These are phyloP conservation scores for Anhinga anhinga DNA, from an alignment of 2,113 vertebrate genomes.

Conservation along the genomic window DNA sequence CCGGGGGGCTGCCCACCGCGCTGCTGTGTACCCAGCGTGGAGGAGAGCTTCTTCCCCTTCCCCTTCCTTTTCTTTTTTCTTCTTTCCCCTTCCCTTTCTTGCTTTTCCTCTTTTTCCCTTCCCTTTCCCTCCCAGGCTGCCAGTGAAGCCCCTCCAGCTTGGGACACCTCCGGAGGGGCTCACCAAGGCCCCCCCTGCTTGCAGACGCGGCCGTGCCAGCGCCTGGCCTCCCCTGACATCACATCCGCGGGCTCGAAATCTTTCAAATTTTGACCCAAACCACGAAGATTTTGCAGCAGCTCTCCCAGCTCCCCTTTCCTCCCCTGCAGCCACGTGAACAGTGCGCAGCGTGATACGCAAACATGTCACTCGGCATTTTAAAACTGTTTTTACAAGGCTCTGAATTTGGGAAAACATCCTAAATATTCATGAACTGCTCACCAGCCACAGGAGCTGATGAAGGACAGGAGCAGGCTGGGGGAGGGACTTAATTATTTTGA, in stretches of 20 bases:
- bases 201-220: rapidly evolving
- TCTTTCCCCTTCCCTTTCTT: too few species aligned
- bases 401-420: background rate
- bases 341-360: rapidly evolving
- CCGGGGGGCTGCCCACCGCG: background rate
- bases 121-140: background rate
- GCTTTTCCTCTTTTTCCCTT: too few species aligned
- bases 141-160: rapidly evolving
- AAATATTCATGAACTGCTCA: background rate
- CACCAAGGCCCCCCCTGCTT: background rate
- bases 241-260: background rate
- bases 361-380: background rate
- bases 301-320: background rate
- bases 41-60: background rate
- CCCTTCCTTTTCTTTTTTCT: background rate
- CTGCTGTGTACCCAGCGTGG: rapidly evolving
- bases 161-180: background rate
- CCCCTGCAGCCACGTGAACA: background rate
- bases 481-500: background rate
- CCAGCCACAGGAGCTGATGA: background rate
- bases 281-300: background rate
- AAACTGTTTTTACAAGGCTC: background rate
- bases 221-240: background rate
- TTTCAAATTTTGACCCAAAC: background rate
- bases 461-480: background rate